Evolutionary conservation across 2,888 invertebrate species (phyloP), one percentile per base, ranked within the genome.

Genomic region (Colletes collaris): DNA sequence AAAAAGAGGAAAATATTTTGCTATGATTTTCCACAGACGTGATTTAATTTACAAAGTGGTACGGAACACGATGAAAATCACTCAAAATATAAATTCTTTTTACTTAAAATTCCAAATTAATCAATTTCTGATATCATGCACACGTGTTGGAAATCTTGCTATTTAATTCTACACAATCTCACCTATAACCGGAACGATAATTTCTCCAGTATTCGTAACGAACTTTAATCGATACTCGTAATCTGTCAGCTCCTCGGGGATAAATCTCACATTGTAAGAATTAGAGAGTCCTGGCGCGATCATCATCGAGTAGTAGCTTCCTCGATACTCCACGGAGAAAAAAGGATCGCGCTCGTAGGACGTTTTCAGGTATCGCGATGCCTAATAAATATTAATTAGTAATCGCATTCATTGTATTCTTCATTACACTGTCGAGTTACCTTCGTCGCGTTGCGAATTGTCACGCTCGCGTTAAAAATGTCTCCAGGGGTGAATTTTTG

Each of bases 211-310:
- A 63, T 95, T 95, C 0, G 95, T 95, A 60, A 92, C 87, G 89
- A 96, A 94, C 3, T 92, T 93, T 1, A 95, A 92, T 86, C 92
- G 91, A 82, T 95, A 94, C 35, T 92, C 92, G 80, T 95, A 95
- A 89, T 96, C 96, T 82, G 93, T 93, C 53, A 91, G 91, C 71
- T 94, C 94, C 10, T 94, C 93, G 0, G 96, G 95, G 59, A 90
- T 93, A 91, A 97, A 97, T 60, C 94, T 95, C 6, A 97, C 91
- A 7, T 93, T 94, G 85, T 96, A 95, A 2, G 94, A 93, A 50
- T 95, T 94, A 27, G 95, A 94, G 85, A 97, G 95, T 56, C 97
- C 97, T 16, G 97, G 96, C 5, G 96, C 96, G 35, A 97, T 91
- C 88, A 96, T 95, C 0, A 93, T 93, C 52, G 94, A 90, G 35